A percentile compares a stretch with the other conserved stretches of the same genome.
phyloP scores from a whole-genome alignment of 2,797 vertebrate species.

The Catharus ustulatus region DNA sequence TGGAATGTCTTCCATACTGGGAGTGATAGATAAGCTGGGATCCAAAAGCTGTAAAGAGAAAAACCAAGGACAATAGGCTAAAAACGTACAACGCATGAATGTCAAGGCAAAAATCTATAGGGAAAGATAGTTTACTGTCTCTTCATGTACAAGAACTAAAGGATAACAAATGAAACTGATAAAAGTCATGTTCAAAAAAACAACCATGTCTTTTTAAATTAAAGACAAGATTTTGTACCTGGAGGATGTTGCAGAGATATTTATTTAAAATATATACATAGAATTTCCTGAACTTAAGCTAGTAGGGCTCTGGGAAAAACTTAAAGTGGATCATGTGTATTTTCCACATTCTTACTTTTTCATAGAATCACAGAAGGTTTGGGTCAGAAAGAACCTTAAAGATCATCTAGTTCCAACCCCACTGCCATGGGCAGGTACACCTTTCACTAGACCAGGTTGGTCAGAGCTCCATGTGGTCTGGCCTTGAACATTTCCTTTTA shows the following conservation, averaged over 20 bases:
- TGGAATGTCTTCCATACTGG: background rate
- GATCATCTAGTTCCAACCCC: background rate
- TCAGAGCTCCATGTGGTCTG: background rate
- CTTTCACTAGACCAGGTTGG: background rate
- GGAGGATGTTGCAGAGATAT: background rate
- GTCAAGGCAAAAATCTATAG: background rate
- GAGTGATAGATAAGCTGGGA: background rate
- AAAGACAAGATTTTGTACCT: background rate
- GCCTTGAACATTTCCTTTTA: background rate
- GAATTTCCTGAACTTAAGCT: background rate
- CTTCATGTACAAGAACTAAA: background rate
- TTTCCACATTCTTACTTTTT: background rate
- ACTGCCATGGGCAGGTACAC: background rate
- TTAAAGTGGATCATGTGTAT: background rate
- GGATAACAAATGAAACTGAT: background rate
- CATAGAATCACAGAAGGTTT: background rate
- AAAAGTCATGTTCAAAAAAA: background rate
- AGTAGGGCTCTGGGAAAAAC: background rate
- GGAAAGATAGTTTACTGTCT: background rate
- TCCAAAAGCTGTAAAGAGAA: background rate
- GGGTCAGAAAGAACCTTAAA: background rate
- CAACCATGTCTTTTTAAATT: accelerated
- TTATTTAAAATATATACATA: background rate
- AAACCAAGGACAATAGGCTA: background rate
- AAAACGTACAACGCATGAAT: background rate